Evolutionary conservation across 2,797 vertebrate genomes (phyloP).

Genomic region (Psittacula derbiana): DNA sequence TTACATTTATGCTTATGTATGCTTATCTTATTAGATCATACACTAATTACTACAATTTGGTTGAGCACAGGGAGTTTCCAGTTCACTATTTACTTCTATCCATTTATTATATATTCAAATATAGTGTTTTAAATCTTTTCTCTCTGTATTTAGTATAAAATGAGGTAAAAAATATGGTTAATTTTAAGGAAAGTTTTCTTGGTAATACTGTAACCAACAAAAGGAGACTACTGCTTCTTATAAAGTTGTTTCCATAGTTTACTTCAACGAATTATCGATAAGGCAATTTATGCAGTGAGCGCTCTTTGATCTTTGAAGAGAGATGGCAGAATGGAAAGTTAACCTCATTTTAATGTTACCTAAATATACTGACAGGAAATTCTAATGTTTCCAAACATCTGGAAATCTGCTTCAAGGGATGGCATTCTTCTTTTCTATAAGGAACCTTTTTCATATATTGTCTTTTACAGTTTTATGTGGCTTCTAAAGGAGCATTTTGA

Average conservation of each 20-base stretch:
- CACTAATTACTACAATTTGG: not conserved
- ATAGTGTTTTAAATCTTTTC: not conserved
- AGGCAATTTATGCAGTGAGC: conserved; percentile 68
- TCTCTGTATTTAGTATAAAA: not conserved
- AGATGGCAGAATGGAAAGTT: conserved; percentile 77
- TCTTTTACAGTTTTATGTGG: conserved; percentile 66
- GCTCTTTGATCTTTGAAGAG: conserved; percentile 73
- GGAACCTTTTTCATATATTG: conserved; percentile 67
- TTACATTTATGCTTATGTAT: not conserved
- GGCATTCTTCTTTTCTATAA: conserved; percentile 65
- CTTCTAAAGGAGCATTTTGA: conserved; percentile 70
- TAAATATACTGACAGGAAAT: conserved; percentile 79
- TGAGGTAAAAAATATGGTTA: not conserved
- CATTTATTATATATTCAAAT: not conserved
- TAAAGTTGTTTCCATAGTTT: conserved; percentile 67
- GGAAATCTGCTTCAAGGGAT: conserved; percentile 72
- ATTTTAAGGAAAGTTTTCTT: conserved; percentile 37
- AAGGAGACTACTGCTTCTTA: conserved; percentile 63
- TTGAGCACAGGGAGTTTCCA: not conserved
- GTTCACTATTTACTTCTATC: not conserved
- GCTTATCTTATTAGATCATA: not conserved
- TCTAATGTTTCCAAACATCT: conserved; percentile 79
- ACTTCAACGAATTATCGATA: conserved; percentile 66
- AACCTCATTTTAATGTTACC: conserved; percentile 75
- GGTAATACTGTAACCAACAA: conserved; percentile 36